Conservation (phyloP, 2,113 vertebrate genomes). For the Smithornis capensis region DNA sequence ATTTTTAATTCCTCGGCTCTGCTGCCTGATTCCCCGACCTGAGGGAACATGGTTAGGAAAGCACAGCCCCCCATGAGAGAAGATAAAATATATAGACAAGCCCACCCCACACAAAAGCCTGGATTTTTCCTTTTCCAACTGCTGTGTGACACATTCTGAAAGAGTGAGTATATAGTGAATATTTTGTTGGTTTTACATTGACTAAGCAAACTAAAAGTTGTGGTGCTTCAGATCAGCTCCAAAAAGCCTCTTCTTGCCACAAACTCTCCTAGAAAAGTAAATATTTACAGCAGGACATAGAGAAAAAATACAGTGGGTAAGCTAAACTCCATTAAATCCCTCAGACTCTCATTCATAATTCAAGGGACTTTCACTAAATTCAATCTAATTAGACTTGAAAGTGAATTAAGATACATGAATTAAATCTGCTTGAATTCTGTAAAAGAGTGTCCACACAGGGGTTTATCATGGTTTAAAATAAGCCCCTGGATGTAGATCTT, state of each 20-base stretch:
- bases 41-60: neutral
- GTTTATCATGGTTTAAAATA: neutral
- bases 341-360: neutral
- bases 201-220: neutral
- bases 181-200: neutral
- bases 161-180: neutral
- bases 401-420: neutral
- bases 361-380: neutral
- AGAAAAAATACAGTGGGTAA: neutral
- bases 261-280: neutral
- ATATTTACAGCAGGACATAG: neutral
- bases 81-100: accelerated
- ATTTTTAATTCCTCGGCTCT: neutral
- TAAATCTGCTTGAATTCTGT: neutral
- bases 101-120: neutral
- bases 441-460: neutral
- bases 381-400: neutral
- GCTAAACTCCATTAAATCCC: neutral
- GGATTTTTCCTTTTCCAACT: neutral
- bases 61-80: neutral
- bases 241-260: neutral
- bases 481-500: neutral
- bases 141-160: neutral
- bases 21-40: accelerated
- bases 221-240: neutral